Evolutionary conservation across 2,113 vertebrate species (phyloP).

Genomic region (Potamarius usumacintae): DNA sequence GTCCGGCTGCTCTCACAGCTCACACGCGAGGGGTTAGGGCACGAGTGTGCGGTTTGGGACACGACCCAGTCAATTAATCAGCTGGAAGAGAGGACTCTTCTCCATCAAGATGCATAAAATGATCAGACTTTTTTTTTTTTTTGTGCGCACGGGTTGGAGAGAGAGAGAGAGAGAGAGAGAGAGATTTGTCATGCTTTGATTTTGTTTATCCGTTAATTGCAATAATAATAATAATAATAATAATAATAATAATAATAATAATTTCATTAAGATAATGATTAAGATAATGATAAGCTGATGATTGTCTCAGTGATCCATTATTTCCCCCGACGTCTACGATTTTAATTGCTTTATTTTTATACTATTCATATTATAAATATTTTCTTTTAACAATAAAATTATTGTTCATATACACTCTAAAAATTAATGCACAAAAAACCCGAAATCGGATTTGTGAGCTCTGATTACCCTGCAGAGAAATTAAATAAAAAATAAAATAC

Average conservation of each 20-base stretch:
- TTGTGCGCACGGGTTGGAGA: too few species aligned
- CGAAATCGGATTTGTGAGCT: not conserved
- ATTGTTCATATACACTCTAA: not conserved
- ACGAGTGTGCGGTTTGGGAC: not conserved
- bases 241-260: not conserved
- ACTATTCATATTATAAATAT: not conserved
- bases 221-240: not conserved
- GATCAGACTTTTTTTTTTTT: not conserved
- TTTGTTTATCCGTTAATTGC: not conserved
- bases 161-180: not conserved
- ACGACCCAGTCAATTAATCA: not conserved
- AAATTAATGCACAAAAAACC: not conserved
- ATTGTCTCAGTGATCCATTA: not conserved
- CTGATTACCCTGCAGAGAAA: not conserved
- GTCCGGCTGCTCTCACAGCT: not conserved
- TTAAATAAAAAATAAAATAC: not conserved
- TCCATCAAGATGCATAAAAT: not conserved
- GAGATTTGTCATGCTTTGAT: not conserved
- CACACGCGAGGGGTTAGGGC: not conserved
- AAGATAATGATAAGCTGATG: not conserved
- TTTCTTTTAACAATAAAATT: not conserved
- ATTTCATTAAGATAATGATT: not conserved
- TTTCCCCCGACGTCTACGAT: not conserved
- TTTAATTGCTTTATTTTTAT: too few species aligned
- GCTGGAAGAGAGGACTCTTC: conserved; percentile 8